Evolutionary conservation across 2,888 invertebrate genomes (phyloP).

Genomic region (Litoditis marina): DNA sequence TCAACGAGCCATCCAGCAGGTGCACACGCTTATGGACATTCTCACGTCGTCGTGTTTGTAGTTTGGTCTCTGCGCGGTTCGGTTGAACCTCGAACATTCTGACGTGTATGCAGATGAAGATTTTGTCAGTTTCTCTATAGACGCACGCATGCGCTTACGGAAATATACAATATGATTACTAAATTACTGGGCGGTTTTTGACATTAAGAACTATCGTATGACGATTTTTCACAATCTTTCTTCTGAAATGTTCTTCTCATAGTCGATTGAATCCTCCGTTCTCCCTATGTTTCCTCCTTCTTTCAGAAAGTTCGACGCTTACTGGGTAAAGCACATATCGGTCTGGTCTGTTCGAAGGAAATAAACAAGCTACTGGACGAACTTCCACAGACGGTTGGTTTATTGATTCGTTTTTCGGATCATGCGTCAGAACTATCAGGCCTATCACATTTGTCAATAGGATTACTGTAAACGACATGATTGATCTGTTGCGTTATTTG

Average conservation of each 20-base stretch:
- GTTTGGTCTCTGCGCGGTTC: not conserved
- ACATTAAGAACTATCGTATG: too few species aligned
- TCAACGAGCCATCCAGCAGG: conserved; percentile 54
- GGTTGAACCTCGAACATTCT: too few species aligned
- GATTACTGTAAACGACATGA: too few species aligned
- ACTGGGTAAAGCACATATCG: conserved; percentile 96
- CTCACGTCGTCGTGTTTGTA: too few species aligned
- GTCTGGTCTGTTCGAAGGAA: conserved; percentile 92
- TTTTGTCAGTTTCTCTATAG: too few species aligned
- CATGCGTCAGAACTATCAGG: too few species aligned
- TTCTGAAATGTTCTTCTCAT: not conserved
- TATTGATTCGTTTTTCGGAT: too few species aligned
- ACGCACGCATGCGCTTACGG: too few species aligned
- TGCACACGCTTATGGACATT: conserved; percentile 7
- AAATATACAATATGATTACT: too few species aligned
- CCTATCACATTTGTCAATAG: too few species aligned
- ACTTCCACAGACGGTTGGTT: conserved; percentile 70
- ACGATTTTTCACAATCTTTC: not conserved
- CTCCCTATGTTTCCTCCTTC: not conserved
- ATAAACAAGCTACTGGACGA: conserved; percentile 93
- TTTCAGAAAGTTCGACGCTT: conserved; percentile 79
- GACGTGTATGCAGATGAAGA: not conserved
- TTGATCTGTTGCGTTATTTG: too few species aligned
- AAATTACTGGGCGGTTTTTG: too few species aligned
- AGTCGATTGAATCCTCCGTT: not conserved